Conservation (phyloP, 2,888 invertebrate species). For the Tachina fera region DNA sequence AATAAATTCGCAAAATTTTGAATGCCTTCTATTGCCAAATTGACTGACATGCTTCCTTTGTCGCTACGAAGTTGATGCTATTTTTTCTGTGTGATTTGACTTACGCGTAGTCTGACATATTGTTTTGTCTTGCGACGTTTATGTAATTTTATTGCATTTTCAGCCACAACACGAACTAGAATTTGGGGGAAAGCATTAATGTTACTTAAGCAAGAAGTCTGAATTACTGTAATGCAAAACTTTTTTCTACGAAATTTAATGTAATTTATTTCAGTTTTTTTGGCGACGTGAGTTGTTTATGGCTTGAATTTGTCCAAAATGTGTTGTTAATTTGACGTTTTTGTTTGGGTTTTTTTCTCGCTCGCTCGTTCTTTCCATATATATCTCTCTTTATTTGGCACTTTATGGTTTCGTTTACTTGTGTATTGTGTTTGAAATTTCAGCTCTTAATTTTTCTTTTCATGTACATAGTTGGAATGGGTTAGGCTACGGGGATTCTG, state of each 20-base stretch:
- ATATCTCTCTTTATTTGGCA: constrained; percentile 24
- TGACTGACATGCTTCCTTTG: constrained; percentile 5
- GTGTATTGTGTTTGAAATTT: background rate
- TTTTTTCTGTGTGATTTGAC: constrained; percentile 41
- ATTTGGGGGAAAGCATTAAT: background rate
- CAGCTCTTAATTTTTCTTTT: background rate
- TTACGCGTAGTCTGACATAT: constrained; percentile 41
- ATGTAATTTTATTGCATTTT: constrained; percentile 62
- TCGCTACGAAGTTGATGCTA: no score
- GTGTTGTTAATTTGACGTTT: constrained; percentile 79
- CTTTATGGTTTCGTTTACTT: constrained; percentile 32
- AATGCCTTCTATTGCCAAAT: background rate
- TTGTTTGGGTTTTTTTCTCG: constrained; percentile 53
- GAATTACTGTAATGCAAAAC: constrained; percentile 40
- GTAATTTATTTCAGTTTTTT: constrained; percentile 66
- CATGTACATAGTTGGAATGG: background rate
- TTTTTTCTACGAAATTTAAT: constrained; percentile 52
- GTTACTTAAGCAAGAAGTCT: constrained; percentile 18
- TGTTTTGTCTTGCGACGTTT: constrained; percentile 15
- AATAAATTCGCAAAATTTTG: no score
- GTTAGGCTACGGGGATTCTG: background rate
- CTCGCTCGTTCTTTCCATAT: constrained; percentile 14
- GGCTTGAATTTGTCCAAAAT: constrained; percentile 80
- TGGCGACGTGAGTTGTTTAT: constrained; percentile 76
- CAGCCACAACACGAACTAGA: constrained; percentile 2